These are phyloP conservation scores for Florisuga fusca DNA, from an alignment of 2,797 vertebrate species.

Conservation along the genomic window DNA sequence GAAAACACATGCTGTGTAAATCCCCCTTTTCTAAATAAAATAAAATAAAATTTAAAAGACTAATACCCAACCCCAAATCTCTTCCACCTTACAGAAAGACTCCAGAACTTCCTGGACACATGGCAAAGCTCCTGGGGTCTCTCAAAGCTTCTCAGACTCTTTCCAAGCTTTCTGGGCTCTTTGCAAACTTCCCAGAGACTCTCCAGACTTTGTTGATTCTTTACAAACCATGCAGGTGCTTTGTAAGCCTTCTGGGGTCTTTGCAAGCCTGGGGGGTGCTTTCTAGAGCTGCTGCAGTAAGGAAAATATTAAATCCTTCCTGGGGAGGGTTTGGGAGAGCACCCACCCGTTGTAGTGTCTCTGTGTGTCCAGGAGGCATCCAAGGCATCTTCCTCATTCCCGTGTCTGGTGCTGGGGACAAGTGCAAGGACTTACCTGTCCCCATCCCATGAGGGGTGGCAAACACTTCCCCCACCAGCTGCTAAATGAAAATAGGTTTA, in stretches of 20 bases:
- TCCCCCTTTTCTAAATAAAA: background rate
- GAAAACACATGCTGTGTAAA: background rate
- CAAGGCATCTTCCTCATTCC: background rate
- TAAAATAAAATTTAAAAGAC: no score
- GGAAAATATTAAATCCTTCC: background rate
- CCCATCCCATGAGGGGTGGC: rapidly evolving
- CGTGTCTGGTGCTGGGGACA: rapidly evolving
- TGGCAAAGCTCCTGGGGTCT: background rate
- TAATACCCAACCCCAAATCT: background rate
- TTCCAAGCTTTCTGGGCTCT: background rate
- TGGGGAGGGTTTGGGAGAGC: background rate
- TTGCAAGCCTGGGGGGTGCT: background rate
- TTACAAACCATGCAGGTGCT: background rate
- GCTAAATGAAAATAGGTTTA: background rate
- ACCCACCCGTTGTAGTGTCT: background rate
- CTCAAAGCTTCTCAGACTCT: background rate
- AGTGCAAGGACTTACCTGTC: background rate
- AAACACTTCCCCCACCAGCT: rapidly evolving
- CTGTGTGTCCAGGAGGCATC: background rate
- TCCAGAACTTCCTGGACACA: background rate
- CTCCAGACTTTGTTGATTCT: background rate
- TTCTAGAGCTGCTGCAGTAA: background rate
- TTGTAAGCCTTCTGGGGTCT: background rate
- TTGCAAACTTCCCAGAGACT: background rate
- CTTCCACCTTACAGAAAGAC: background rate